Percentiles rank a stretch among this genome's conserved stretches.
These are phyloP conservation scores for Chroicocephalus ridibundus DNA, from an alignment of 2,113 vertebrate genomes.

Conservation along the genomic window DNA sequence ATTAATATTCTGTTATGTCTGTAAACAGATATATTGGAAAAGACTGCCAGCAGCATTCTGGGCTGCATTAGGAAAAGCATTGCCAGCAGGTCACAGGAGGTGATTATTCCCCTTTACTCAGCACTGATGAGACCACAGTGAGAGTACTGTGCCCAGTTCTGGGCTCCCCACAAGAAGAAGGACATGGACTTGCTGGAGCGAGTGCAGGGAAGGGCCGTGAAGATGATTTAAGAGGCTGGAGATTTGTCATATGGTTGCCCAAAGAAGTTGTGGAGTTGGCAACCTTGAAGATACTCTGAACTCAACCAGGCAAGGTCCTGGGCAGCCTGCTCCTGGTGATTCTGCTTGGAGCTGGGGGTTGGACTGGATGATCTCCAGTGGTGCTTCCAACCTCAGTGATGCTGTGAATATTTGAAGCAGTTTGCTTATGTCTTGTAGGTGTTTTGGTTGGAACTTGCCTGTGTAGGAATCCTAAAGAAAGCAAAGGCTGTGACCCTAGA, in stretches of 20 bases:
- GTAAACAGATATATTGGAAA: not conserved
- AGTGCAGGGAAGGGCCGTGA: not conserved
- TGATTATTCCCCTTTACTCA: not conserved
- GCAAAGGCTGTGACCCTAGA: not conserved
- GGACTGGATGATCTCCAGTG: not conserved
- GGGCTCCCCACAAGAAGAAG: not conserved
- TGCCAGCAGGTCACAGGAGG: not conserved
- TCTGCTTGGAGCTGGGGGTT: not conserved
- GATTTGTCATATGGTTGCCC: not conserved
- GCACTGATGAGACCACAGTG: not conserved
- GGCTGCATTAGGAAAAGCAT: not conserved
- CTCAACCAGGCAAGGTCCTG: not conserved
- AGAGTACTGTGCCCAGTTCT: not conserved
- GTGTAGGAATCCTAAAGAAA: not conserved
- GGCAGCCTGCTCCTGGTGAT: not conserved
- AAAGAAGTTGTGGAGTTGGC: not conserved
- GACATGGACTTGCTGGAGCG: not conserved
- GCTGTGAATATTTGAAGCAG: not conserved
- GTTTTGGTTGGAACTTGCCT: not conserved
- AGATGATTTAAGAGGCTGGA: not conserved
- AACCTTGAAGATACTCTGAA: not conserved
- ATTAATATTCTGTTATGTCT: not conserved
- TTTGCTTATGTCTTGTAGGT: not conserved
- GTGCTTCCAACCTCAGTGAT: not conserved
- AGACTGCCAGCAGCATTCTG: not conserved